Base-by-base conservation (phyloP, 2,113 vertebrate genomes). In the Mirza zaza region DNA sequence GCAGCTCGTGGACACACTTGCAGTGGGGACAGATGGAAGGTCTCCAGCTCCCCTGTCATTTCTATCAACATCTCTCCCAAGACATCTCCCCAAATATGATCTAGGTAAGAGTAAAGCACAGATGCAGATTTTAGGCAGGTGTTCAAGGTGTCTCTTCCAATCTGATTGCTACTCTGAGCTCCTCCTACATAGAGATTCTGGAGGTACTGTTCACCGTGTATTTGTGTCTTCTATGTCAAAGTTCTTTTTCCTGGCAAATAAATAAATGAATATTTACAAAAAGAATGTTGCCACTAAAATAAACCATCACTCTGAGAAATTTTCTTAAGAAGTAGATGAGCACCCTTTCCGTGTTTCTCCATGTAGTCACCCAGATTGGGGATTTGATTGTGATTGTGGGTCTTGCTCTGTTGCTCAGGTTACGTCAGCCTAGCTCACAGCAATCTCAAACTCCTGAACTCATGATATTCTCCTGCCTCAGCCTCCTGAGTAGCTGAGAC, bases 21-120 rank as follows among this genome's bases (percentile, higher is more conserved):
- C 68, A 36, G 2, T n/a, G 2, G 3, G 23, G 65, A 5, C 68
- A 5, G 6, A 1, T 1, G 0, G 61, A 84, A 13, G 61, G 6
- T 4, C 50, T 50, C 39, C 20, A 85, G n/a, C 2, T 80, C 23
- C 34, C n/a, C 14, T 50, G 7, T 7, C 42, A 1, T 42, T 73
- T 61, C 87, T 52, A 67, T 13, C 39, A 61, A 52, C 52, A 20
- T 15, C 50, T 59, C 18, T n/a, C 10, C 34, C 25, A 39, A 5
- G 61, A 75, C 23, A 23, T 11, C 45, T 77, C 34, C 18, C 48
- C 50, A 39, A 2, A 57, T 14, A 32, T 6, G 5, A 50, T 48
- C 39, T 39, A 39, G 14, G 36, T 82, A 14, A 88, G 52, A 52
- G 45, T 8, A 81, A 39, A 25, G n/a, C 18, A 75, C 25, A 45